phyloP scores from a whole-genome alignment of 2,113 vertebrate species.

The Eptesicus fuscus region DNA sequence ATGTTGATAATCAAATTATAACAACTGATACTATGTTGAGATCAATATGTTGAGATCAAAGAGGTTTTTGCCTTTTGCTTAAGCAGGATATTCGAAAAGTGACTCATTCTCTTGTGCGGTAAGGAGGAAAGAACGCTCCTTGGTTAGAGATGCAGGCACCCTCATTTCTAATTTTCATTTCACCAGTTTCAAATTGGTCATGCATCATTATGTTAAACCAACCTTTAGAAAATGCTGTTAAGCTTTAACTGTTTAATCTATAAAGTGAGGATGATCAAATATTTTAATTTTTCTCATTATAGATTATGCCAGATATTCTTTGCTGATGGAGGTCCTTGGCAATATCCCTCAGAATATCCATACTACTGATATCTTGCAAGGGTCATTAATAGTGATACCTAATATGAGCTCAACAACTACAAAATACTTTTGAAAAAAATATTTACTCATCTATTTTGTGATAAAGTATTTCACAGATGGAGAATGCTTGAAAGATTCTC shows the following conservation, averaged over 20 bases:
- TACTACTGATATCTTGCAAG: not conserved
- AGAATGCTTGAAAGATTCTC: not conserved
- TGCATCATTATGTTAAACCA: not conserved
- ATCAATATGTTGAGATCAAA: not conserved
- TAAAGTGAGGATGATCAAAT: not conserved
- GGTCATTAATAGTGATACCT: not conserved
- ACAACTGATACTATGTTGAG: not conserved
- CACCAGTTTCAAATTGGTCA: not conserved
- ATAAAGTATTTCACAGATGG: not conserved
- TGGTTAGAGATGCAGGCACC: fast-evolving
- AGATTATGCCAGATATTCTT: not conserved
- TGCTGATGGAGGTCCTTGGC: not conserved
- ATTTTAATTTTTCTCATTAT: not conserved
- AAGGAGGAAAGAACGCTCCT: not conserved
- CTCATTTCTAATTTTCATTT: not conserved
- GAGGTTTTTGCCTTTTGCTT: not conserved
- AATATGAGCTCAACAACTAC: not conserved
- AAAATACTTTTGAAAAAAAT: not conserved
- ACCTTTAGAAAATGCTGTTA: not conserved
- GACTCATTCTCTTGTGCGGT: not conserved
- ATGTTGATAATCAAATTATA: not conserved
- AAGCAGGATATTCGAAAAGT: not conserved
- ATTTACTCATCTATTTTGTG: not conserved
- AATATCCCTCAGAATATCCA: not conserved
- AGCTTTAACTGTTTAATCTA: not conserved